Evolutionary conservation across 37 sponge, comb jelly and placozoan genomes (phyloP).

Genomic region (Ephydatia muelleri): DNA sequence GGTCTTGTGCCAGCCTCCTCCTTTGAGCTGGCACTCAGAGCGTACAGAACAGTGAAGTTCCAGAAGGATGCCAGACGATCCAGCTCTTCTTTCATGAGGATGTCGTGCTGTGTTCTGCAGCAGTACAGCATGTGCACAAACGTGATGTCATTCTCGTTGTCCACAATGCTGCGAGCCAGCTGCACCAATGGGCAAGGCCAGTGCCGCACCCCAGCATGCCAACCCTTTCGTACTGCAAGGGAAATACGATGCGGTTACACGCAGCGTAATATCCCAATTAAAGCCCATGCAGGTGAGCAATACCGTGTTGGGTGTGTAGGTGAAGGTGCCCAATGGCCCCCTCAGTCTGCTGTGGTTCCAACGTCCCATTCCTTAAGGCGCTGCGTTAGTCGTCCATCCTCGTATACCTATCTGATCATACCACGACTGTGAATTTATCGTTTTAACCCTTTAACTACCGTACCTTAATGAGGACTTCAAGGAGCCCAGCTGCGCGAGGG

Average conservation of each 20-base stretch:
- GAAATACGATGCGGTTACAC: neutral
- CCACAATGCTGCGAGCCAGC: conserved; percentile 50
- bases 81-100: conserved; percentile 63
- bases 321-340: conserved; percentile 69
- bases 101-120: conserved; percentile 64
- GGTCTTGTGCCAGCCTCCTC: neutral
- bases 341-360: conserved; percentile 51
- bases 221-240: conserved; percentile 40
- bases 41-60: conserved; percentile 70
- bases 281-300: neutral
- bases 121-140: conserved; percentile 60
- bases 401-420: conserved; percentile 41
- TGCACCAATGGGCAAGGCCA: conserved; percentile 84
- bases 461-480: conserved; percentile 71
- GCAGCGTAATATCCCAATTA: neutral
- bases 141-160: conserved; percentile 83
- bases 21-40: conserved; percentile 16
- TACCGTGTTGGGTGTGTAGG: conserved; percentile 55
- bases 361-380: conserved; percentile 44
- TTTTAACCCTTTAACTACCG: neutral
- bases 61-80: conserved; percentile 56
- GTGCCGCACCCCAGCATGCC: conserved; percentile 84
- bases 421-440: too few species aligned
- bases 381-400: conserved; percentile 44
- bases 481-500: conserved; percentile 36